phyloP scores from a whole-genome alignment of 2,797 vertebrate genomes.

The Esox masquinongy region DNA sequence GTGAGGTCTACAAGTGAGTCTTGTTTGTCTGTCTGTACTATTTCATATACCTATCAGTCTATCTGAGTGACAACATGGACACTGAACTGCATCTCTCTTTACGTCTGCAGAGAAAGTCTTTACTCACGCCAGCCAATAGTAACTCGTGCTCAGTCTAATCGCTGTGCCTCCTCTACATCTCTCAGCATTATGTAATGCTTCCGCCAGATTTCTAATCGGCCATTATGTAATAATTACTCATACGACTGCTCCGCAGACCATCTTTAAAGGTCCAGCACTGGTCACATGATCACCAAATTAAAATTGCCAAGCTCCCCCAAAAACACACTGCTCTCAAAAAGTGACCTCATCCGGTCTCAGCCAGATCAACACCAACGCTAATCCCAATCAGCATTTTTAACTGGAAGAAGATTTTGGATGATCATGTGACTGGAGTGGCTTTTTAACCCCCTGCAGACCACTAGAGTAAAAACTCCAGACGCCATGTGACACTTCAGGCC shows the following conservation, averaged over 20 bases:
- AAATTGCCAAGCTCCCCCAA: too few species aligned
- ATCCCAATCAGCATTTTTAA: too few species aligned
- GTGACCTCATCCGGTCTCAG: too few species aligned
- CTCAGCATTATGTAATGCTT: conserved; percentile 42
- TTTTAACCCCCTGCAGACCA: neutral
- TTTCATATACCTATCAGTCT: neutral
- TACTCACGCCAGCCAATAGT: conserved; percentile 38
- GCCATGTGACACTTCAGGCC: neutral
- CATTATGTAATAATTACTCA: conserved; percentile 64
- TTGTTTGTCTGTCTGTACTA: neutral
- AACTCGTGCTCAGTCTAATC: conserved; percentile 46
- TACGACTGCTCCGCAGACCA: conserved; percentile 21
- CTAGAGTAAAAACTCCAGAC: neutral
- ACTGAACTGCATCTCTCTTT: neutral
- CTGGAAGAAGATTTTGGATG: too few species aligned
- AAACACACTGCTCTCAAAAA: too few species aligned
- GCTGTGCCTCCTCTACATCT: conserved; percentile 9
- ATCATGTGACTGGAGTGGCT: too few species aligned
- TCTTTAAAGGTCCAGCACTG: conserved; percentile 37
- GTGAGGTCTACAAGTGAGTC: conserved; percentile 89
- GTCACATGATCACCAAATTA: too few species aligned
- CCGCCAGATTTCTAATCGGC: conserved; percentile 40
- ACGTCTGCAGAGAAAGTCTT: neutral
- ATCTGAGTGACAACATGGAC: neutral
- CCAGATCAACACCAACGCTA: too few species aligned